Evolutionary conservation across 2,888 invertebrate species (phyloP), one percentile per base, ranked within the genome.

Genomic region (Pseudanteris insignis): DNA sequence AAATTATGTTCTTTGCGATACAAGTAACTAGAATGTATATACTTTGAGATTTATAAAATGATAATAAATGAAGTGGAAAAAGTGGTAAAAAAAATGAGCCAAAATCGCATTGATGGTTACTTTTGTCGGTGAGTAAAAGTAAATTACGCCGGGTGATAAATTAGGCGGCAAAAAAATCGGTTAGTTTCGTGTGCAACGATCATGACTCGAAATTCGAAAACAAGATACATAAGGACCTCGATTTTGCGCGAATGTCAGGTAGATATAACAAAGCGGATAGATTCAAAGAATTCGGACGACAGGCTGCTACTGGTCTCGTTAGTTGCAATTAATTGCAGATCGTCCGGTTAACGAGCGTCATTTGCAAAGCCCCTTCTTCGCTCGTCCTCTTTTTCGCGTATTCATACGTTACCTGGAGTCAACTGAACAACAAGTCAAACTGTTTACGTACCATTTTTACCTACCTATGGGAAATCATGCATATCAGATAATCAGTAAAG

Each of bases 351-450:
- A 72, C 70, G 69, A 72, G 69, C 64, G 64, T 67, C 70, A 71
- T 75, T 75, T 75, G 72, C 72, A 70, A 75, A 71, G 71, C 72
- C 71, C 71, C 70, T 71, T 64, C 69, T 69, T 68, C 67, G 66
- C 68, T 61, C 67, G 46, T 15, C 43, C 40, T 33, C 40, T 44
- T 40, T 38, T 38, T n/a, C 25, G 41, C 34, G 43, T 33, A 46
- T 46, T 55, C 55, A 33, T 40, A 55, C 55, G 37, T 55, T 40
- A 55, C 40, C 48, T 43, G 26, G 48, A 33, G 15, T 34, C 28
- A 11, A 26, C 14, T 8, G 26, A 10, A 21, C 53, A 53, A 30
- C 55, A 41, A 40, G 26, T 21, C 26, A 43, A 57, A 57, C 57
- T 34, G 40, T 47, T 47, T 26, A 24, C 5, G 10, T 18, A 18